Conservation (phyloP, 2,113 vertebrate species). For the Budorcas taxicolor region DNA sequence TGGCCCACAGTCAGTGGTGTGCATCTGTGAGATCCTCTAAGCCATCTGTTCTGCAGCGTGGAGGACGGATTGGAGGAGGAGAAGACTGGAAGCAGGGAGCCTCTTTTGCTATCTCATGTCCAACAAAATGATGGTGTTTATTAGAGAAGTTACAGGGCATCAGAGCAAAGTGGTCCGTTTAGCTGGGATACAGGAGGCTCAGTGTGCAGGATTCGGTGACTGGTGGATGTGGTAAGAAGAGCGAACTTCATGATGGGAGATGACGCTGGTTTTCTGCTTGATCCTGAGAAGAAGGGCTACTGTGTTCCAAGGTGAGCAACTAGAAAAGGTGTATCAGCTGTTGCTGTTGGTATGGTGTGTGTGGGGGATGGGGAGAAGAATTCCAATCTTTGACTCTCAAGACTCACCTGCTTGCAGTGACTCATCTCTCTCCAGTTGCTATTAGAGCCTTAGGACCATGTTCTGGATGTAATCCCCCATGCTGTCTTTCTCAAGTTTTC, state of each 20-base stretch:
- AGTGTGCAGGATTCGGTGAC: rapidly evolving
- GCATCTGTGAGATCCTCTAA: not conserved
- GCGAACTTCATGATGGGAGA: not conserved
- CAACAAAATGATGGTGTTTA: rapidly evolving
- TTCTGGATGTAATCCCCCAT: not conserved
- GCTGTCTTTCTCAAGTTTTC: not conserved
- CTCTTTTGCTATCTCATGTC: not conserved
- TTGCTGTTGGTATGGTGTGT: rapidly evolving
- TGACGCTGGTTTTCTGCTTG: not conserved
- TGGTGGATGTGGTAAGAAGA: not conserved
- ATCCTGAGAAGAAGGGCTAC: not conserved
- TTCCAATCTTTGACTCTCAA: not conserved
- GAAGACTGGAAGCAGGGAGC: not conserved
- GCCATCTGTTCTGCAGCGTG: rapidly evolving
- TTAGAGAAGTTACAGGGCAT: not conserved
- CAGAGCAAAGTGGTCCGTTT: not conserved
- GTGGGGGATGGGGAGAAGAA: rapidly evolving
- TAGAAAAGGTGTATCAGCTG: rapidly evolving
- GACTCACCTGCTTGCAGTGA: not conserved
- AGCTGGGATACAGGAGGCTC: not conserved
- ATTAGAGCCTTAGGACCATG: not conserved
- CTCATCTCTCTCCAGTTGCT: not conserved
- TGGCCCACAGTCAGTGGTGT: rapidly evolving
- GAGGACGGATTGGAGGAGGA: not conserved
- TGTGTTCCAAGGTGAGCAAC: not conserved